Conservation (phyloP, 92 coral and sea anemone species). For the Epizoanthus scotinus region DNA sequence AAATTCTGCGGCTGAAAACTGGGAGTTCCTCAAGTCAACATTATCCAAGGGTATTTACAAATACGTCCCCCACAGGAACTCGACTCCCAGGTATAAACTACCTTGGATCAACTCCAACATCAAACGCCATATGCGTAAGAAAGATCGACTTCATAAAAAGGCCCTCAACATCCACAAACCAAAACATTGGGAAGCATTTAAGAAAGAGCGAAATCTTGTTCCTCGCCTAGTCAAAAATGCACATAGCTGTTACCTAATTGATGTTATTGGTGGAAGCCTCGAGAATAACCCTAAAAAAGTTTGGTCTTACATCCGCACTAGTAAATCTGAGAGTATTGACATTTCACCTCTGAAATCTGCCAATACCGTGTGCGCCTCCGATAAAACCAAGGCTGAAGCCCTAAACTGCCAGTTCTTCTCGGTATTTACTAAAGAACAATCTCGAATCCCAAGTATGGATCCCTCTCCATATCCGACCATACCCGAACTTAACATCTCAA, state of each 20-base stretch:
- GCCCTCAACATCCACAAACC: conserved; percentile 6
- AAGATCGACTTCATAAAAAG: conserved; percentile 55
- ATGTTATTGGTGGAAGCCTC: conserved; percentile 51
- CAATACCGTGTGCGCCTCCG: conserved; percentile 20
- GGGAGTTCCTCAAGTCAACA: conserved; percentile 44
- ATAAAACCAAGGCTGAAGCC: conserved; percentile 58
- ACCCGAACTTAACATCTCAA: too few species aligned
- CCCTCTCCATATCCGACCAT: too few species aligned
- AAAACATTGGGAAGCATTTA: conserved; percentile 45
- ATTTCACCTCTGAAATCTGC: conserved; percentile 49
- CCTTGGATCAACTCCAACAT: conserved; percentile 58
- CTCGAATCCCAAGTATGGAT: too few species aligned
- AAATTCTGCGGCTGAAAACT: conserved; percentile 45
- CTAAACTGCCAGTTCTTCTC: too few species aligned
- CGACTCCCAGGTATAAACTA: conserved; percentile 42
- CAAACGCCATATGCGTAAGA: conserved; percentile 57
- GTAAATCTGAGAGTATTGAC: conserved; percentile 50
- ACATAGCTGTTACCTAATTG: conserved; percentile 45
- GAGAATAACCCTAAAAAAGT: conserved; percentile 48
- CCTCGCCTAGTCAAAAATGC: conserved; percentile 50
- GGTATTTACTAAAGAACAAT: too few species aligned
- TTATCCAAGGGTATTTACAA: conserved; percentile 29
- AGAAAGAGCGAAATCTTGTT: conserved; percentile 47
- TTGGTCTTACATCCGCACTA: conserved; percentile 38
- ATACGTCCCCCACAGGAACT: conserved; percentile 39